Conservation (phyloP, 2,888 invertebrate genomes). For the Chrysina gloriosa region DNA sequence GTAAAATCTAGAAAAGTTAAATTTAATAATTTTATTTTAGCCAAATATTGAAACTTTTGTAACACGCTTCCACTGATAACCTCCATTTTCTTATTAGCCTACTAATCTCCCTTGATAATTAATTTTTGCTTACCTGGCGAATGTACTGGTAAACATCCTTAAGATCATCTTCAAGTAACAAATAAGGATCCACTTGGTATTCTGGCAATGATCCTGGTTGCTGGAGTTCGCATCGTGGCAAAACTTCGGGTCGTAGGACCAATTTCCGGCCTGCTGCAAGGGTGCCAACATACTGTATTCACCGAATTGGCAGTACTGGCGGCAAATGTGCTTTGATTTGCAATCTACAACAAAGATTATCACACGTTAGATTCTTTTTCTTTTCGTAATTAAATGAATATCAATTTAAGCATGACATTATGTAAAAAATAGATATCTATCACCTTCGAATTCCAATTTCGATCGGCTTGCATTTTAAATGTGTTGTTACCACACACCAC, state of each 20-base stretch:
- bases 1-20: no score
- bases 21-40: no score
- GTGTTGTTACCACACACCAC: not conserved
- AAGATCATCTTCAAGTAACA: slow-evolving; percentile 87
- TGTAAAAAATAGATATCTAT: not conserved
- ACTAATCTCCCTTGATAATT: no score
- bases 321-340: slow-evolving; percentile 45
- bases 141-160: slow-evolving; percentile 88
- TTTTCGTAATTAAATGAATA: no score
- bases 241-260: slow-evolving; percentile 66
- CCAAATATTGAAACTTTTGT: no score
- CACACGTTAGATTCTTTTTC: not conserved
- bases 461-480: not conserved
- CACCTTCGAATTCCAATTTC: not conserved
- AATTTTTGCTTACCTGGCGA: slow-evolving; percentile 83
- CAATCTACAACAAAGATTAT: slow-evolving; percentile 40
- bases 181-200: slow-evolving; percentile 87
- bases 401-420: no score
- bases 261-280: slow-evolving; percentile 60
- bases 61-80: no score
- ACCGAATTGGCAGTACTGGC: slow-evolving; percentile 33
- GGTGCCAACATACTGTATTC: slow-evolving; percentile 58
- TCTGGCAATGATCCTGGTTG: slow-evolving; percentile 85
- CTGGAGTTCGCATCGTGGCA: slow-evolving; percentile 81
- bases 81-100: no score